These are phyloP conservation scores for Drosophila repletoides DNA, from an alignment of 1,140 invertebrate genomes.

Conservation along the genomic window DNA sequence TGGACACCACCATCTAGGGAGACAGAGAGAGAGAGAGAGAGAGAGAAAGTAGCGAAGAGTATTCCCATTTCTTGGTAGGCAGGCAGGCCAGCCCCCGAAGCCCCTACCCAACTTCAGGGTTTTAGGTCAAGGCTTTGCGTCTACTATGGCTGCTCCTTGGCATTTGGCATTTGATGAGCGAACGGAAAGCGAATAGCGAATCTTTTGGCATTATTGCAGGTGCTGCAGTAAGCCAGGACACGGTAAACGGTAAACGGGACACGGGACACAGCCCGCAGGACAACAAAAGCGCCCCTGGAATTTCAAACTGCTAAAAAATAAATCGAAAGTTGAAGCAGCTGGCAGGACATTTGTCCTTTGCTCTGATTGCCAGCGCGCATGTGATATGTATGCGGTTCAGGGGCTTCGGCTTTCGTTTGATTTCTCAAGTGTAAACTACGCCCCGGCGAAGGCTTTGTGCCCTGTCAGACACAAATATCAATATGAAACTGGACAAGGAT, in stretches of 20 bases:
- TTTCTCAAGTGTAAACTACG: constrained; percentile 75
- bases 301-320: constrained; percentile 63
- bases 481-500: constrained; percentile 47
- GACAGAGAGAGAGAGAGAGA: too few relatives aligned
- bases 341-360: constrained; percentile 65
- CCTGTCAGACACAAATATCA: constrained; percentile 68
- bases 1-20: constrained; percentile 4
- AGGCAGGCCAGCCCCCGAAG: too few relatives aligned
- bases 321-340: constrained; percentile 69
- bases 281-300: constrained; percentile 58
- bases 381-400: constrained; percentile 23
- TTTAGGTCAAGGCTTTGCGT: constrained; percentile 69
- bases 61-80: constrained; percentile 14
- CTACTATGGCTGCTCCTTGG: constrained; percentile 19
- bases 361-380: constrained; percentile 39
- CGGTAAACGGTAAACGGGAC: too few relatives aligned
- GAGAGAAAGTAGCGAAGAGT: too few relatives aligned
- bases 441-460: constrained; percentile 32
- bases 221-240: constrained; percentile 35
- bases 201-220: constrained; percentile 37
- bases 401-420: constrained; percentile 65
- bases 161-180: constrained; percentile 71
- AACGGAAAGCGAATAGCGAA: constrained; percentile 16
- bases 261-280: constrained; percentile 13
- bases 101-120: too few relatives aligned